Evolutionary conservation across 2,797 vertebrate genomes (phyloP).

Genomic region (Crocodylus rhombifer): DNA sequence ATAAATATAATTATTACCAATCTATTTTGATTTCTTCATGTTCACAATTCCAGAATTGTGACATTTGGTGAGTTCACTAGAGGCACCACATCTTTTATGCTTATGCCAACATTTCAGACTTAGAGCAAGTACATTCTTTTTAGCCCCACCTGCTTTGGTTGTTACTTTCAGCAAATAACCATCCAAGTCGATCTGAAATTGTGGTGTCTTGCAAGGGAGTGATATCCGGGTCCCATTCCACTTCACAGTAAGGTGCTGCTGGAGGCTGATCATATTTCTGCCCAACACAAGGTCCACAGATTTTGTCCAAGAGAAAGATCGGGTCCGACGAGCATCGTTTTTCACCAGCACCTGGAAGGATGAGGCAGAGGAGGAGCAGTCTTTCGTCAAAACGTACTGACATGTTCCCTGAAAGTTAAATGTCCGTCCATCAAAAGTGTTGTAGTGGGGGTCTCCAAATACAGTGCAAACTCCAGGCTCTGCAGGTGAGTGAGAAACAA

Average conservation of each 20-base stretch:
- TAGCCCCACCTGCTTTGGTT: slow-evolving; percentile 89
- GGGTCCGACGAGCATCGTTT: slow-evolving; percentile 94
- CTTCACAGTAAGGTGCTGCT: slow-evolving; percentile 95
- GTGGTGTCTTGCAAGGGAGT: slow-evolving; percentile 90
- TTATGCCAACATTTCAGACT: not conserved
- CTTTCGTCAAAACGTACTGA: slow-evolving; percentile 95
- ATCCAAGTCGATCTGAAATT: slow-evolving; percentile 94
- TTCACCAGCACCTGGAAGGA: slow-evolving; percentile 96
- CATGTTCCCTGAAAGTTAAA: slow-evolving; percentile 99
- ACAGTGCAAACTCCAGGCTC: slow-evolving; percentile 98
- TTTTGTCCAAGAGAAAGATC: slow-evolving; percentile 98
- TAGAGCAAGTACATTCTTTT: not conserved
- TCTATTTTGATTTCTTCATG: not conserved
- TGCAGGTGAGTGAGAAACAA: slow-evolving; percentile 84
- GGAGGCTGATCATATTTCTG: slow-evolving; percentile 88
- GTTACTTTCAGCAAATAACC: slow-evolving; percentile 97
- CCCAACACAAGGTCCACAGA: slow-evolving; percentile 91
- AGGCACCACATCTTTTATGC: not conserved
- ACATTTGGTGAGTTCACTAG: not conserved
- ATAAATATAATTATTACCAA: not conserved
- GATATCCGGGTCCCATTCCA: slow-evolving; percentile 94
- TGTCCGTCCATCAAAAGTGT: slow-evolving; percentile 97
- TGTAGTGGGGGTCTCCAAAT: slow-evolving; percentile 99
- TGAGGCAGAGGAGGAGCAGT: slow-evolving; percentile 89
- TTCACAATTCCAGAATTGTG: not conserved